Evolutionary conservation across 92 coral and sea anemone genomes (phyloP).

Genomic region (Metridium senile): DNA sequence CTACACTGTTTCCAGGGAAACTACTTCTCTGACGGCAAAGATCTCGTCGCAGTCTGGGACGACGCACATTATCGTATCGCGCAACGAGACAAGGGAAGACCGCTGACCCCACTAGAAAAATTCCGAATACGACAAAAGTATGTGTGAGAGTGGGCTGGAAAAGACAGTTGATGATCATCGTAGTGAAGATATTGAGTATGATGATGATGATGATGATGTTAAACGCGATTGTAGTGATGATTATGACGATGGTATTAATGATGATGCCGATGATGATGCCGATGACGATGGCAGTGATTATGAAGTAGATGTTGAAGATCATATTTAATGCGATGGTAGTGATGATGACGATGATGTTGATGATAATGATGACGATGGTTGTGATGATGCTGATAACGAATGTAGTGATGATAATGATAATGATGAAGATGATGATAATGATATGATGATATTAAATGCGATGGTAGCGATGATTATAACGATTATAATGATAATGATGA

Average conservation of each 20-base stretch:
- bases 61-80: conserved; percentile 23
- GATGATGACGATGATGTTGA: not conserved
- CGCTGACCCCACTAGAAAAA: conserved; percentile 26
- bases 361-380: not conserved
- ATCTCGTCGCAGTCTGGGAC: conserved; percentile 24
- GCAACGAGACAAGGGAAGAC: not conserved
- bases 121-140: conserved; percentile 33
- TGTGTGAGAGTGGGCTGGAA: not conserved
- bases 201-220: not conserved
- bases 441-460: not conserved
- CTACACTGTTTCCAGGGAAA: conserved; percentile 6
- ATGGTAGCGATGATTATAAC: not conserved
- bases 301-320: not conserved
- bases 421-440: not conserved
- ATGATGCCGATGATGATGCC: not conserved
- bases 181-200: not conserved
- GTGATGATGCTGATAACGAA: not conserved
- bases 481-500: not conserved
- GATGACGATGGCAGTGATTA: not conserved
- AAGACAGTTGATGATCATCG: not conserved
- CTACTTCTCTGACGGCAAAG: conserved; percentile 5
- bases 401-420: not conserved
- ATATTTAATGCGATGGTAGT: not conserved
- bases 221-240: not conserved
- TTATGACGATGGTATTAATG: not conserved